Conservation (phyloP, 1,140 invertebrate genomes). For the Elysia chlorotica region DNA sequence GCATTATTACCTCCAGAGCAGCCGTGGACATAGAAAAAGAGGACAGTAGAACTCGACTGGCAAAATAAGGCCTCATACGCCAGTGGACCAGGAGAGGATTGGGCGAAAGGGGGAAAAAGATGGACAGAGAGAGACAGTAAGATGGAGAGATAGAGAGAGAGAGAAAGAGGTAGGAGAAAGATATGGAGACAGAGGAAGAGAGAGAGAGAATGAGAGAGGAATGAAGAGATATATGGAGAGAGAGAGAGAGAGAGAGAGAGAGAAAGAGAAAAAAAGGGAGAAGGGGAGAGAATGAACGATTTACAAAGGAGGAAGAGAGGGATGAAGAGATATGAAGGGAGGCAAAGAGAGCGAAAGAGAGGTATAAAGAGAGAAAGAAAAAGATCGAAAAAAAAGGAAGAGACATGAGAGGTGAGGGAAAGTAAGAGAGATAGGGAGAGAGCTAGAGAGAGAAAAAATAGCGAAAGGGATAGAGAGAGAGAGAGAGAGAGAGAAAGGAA, state of each 20-base stretch:
- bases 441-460: background rate
- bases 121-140: background rate
- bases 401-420: background rate
- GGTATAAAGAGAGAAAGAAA: background rate
- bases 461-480: background rate
- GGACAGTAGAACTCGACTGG: too few species aligned
- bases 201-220: background rate
- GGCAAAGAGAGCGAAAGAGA: background rate
- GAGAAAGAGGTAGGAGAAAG: background rate
- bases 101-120: too few species aligned
- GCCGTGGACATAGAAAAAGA: too few species aligned
- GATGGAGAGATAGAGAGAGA: background rate
- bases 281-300: background rate
- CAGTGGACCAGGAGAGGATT: too few species aligned
- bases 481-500: background rate
- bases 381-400: background rate
- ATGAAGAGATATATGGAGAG: background rate
- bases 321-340: background rate
- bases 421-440: background rate
- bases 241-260: background rate
- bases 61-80: too few species aligned
- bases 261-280: background rate
- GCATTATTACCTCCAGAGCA: too few species aligned
- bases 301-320: background rate
- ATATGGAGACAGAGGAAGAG: conserved; percentile 3